phyloP scores from a whole-genome alignment of 2,797 vertebrate species.

The Pseudochirops cupreus region DNA sequence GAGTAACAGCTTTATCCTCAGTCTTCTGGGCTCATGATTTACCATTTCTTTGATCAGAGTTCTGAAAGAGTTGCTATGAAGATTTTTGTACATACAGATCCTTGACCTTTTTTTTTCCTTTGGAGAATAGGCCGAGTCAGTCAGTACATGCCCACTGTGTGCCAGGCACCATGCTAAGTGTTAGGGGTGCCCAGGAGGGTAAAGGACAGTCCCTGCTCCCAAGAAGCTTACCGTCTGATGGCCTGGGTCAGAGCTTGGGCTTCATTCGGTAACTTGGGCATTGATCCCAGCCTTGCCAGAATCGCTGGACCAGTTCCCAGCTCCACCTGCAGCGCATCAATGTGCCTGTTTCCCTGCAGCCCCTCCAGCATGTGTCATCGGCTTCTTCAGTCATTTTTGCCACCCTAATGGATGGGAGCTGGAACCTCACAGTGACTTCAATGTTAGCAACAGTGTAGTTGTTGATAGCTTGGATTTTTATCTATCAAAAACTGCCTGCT shows the following conservation, averaged over 20 bases:
- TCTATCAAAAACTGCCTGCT: neutral
- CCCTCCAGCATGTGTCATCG: neutral
- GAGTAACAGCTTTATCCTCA: neutral
- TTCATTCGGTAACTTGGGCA: neutral
- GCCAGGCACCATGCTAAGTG: neutral
- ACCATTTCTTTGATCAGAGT: neutral
- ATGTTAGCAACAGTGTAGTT: neutral
- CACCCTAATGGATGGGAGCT: neutral
- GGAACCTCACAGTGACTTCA: neutral
- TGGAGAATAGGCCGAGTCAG: neutral
- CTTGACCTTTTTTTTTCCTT: neutral
- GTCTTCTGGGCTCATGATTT: neutral
- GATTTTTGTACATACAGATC: neutral
- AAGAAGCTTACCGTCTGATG: neutral
- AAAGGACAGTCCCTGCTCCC: neutral
- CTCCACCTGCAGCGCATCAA: accelerated
- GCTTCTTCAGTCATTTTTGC: neutral
- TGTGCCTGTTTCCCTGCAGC: neutral
- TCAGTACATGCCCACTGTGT: neutral
- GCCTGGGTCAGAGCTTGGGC: neutral
- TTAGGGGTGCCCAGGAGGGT: neutral
- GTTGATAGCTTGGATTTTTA: neutral
- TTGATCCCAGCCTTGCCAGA: neutral
- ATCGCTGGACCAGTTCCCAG: neutral
- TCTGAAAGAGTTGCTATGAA: neutral